A percentile compares a stretch with the other conserved stretches of the same genome.
These are phyloP conservation scores for Gadus macrocephalus DNA, from an alignment of 2,113 vertebrate species.

Conservation along the genomic window DNA sequence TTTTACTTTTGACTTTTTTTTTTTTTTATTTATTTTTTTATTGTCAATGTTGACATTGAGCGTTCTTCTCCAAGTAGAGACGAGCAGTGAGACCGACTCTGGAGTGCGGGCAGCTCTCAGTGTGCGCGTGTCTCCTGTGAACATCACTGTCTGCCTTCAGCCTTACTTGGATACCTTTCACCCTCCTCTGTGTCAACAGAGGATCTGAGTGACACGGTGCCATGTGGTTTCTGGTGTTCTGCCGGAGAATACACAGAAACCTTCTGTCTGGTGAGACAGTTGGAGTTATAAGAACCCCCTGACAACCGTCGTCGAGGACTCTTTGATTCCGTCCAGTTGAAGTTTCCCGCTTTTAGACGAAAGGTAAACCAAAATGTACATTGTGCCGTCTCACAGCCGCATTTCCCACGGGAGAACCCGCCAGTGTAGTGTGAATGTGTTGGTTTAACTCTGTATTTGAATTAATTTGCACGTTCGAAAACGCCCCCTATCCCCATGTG, in stretches of 20 bases:
- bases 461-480: not conserved
- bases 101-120: not conserved
- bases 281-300: conserved; percentile 4
- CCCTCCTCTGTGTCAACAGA: not conserved
- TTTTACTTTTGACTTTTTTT: too few species aligned
- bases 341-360: too few species aligned
- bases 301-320: conserved; percentile 32
- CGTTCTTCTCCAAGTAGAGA: conserved; percentile 45
- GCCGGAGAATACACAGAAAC: conserved; percentile 26
- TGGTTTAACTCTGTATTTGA: not conserved
- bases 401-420: too few species aligned
- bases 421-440: not conserved
- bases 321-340: conserved; percentile 37
- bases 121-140: conserved; percentile 10
- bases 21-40: too few species aligned
- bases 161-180: not conserved
- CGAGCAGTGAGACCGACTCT: conserved; percentile 19
- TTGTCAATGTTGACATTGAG: conserved; percentile 18
- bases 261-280: conserved; percentile 25
- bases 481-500: not conserved
- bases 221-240: conserved; percentile 15
- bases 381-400: too few species aligned
- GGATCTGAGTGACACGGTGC: conserved; percentile 26
- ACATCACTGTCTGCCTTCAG: conserved; percentile 6
- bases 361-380: too few species aligned